phyloP scores from a whole-genome alignment of 2,888 invertebrate species.

The Heliconius ismenius region DNA sequence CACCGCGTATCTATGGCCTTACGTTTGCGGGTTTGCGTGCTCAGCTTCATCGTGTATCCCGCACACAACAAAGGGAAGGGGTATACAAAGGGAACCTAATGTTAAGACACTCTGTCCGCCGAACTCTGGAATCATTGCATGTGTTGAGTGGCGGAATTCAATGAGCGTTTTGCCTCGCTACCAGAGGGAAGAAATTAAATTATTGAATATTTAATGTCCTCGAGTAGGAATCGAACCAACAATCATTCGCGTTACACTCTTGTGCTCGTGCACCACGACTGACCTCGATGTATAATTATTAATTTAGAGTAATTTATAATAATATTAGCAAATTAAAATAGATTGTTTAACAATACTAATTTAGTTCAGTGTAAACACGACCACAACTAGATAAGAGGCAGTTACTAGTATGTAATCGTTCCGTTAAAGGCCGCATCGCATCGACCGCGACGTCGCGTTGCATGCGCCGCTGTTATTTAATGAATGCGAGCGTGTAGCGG shows the following conservation, averaged over 20 bases:
- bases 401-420: constrained; percentile 29
- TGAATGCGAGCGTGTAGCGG: constrained; percentile 56
- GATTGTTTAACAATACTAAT: constrained; percentile 19
- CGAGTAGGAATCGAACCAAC: too few species aligned
- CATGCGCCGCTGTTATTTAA: constrained; percentile 38
- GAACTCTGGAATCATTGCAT: too few species aligned
- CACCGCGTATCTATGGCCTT: neutral
- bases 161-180: too few species aligned
- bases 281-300: neutral
- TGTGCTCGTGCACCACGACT: neutral
- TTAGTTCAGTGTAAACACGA: constrained; percentile 15
- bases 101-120: too few species aligned
- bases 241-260: too few species aligned
- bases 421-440: constrained; percentile 42
- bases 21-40: too few species aligned
- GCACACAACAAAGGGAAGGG: too few species aligned
- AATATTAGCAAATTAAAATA: neutral
- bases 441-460: constrained; percentile 23
- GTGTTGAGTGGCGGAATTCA: too few species aligned
- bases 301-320: neutral
- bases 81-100: too few species aligned
- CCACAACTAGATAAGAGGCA: constrained; percentile 30
- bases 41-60: too few species aligned
- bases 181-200: too few species aligned
- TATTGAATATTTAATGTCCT: too few species aligned